These are phyloP conservation scores for Colostygia pectinataria DNA, from an alignment of 2,888 invertebrate genomes.

Conservation along the genomic window DNA sequence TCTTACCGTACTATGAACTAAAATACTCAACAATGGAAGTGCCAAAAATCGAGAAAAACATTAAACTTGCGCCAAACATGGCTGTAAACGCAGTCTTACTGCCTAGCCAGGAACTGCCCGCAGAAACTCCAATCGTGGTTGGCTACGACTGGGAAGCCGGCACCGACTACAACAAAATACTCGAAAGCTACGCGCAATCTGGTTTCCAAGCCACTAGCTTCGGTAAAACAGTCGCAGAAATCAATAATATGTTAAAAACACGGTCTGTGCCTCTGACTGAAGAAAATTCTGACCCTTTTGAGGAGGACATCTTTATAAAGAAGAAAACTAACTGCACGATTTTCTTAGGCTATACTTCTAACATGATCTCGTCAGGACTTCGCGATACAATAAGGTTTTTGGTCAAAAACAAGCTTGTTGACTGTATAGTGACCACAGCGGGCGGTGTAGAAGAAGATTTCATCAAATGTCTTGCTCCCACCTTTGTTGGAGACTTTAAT, in stretches of 20 bases:
- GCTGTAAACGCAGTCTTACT: constrained; percentile 88
- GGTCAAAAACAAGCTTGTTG: constrained; percentile 87
- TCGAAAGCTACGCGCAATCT: constrained; percentile 89
- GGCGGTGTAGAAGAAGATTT: constrained; percentile 99
- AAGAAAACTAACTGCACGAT: constrained; percentile 94
- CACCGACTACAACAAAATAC: constrained; percentile 91
- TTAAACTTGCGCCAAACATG: constrained; percentile 66
- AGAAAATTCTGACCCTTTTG: constrained; percentile 86
- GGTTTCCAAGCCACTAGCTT: constrained; percentile 99
- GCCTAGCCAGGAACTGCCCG: constrained; percentile 86
- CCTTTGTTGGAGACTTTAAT: constrained; percentile 95
- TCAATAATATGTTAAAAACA: constrained; percentile 94
- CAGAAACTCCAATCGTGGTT: constrained; percentile 85
- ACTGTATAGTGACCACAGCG: constrained; percentile 98
- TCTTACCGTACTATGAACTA: constrained; percentile 15
- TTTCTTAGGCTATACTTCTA: constrained; percentile 98
- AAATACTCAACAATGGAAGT: constrained; percentile 52
- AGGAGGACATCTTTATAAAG: constrained; percentile 91
- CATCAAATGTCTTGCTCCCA: constrained; percentile 98
- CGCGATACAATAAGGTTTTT: constrained; percentile 94
- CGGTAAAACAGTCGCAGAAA: constrained; percentile 94
- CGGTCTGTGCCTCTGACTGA: constrained; percentile 86
- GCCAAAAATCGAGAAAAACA: constrained; percentile 49
- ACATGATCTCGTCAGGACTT: constrained; percentile 97
- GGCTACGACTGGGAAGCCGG: constrained; percentile 98